Conservation (phyloP, 2,888 invertebrate genomes). For the Oligia fasciuncula region DNA sequence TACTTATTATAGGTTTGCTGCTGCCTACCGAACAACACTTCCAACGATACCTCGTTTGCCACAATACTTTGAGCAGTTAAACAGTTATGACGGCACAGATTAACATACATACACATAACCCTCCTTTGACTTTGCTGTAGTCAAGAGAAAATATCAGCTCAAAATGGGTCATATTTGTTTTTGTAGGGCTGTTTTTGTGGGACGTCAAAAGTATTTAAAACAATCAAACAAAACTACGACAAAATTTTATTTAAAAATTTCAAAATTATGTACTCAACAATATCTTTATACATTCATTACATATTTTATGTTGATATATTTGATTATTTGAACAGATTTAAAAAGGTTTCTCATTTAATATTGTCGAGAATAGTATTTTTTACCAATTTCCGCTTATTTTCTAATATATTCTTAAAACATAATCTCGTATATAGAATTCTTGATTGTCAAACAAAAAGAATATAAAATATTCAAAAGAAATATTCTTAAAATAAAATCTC, state of each 20-base stretch:
- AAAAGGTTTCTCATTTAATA: conserved; percentile 39
- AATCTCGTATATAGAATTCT: conserved; percentile 51
- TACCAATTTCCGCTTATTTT: conserved; percentile 38
- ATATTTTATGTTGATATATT: conserved; percentile 33
- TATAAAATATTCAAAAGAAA: conserved; percentile 11
- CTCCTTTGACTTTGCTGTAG: not conserved
- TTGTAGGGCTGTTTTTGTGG: not conserved
- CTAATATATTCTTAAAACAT: conserved; percentile 46
- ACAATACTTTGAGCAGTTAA: not conserved
- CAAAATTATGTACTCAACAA: conserved; percentile 48
- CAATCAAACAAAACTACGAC: not conserved
- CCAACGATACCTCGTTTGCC: not conserved
- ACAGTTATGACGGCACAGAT: too few species aligned
- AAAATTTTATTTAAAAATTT: conserved; percentile 53
- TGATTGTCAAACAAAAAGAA: conserved; percentile 36
- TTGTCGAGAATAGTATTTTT: conserved; percentile 34
- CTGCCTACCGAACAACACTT: not conserved
- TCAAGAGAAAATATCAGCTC: not conserved
- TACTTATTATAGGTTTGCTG: not conserved
- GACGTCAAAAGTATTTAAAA: not conserved
- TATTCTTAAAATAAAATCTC: conserved; percentile 38
- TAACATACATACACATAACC: not conserved
- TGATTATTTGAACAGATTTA: conserved; percentile 28
- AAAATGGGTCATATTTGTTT: not conserved
- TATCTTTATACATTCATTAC: conserved; percentile 32